Percentiles rank a stretch among this genome's conserved stretches.
Evolutionary conservation across 1,140 invertebrate species (phyloP).

Genomic region (Streblospio benedicti): DNA sequence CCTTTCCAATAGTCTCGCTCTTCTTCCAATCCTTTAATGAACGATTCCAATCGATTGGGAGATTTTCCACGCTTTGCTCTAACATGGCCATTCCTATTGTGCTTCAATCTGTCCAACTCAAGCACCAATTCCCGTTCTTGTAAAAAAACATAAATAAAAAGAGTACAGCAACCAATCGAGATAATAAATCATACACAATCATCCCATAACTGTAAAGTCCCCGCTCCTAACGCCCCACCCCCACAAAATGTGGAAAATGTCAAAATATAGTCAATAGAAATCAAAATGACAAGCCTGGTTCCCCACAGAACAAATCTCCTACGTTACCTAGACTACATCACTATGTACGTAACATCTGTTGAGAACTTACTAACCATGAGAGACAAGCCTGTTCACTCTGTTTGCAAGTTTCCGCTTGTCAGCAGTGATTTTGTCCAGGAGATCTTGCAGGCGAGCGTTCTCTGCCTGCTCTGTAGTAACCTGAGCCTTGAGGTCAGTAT

Average conservation of each 20-base stretch:
- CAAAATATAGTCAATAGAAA: not conserved
- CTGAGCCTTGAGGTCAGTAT: constrained; percentile 25
- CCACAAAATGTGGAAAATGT: too few relatives aligned
- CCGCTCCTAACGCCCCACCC: too few relatives aligned
- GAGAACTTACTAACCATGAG: constrained; percentile 33
- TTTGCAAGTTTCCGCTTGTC: constrained; percentile 42
- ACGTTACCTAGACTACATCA: not conserved
- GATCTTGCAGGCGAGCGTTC: constrained; percentile 33
- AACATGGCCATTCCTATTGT: constrained; percentile 29
- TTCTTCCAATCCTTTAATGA: constrained; percentile 42
- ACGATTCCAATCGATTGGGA: constrained; percentile 38
- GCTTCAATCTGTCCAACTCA: constrained; percentile 43
- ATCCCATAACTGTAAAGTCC: too few relatives aligned
- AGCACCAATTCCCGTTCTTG: constrained; percentile 45
- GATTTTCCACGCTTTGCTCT: constrained; percentile 32
- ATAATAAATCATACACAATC: too few relatives aligned
- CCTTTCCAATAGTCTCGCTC: constrained; percentile 46
- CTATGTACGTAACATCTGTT: not conserved
- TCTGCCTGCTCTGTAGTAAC: constrained; percentile 18
- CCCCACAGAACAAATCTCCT: not conserved
- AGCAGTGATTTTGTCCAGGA: constrained; percentile 39
- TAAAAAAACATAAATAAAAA: constrained; percentile 11
- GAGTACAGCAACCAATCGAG: not conserved
- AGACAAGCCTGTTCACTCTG: constrained; percentile 37
- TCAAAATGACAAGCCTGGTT: not conserved